Evolutionary conservation across 2,888 invertebrate species (phyloP), one percentile per base, ranked within the genome.

Genomic region (Physocephala rufipes): DNA sequence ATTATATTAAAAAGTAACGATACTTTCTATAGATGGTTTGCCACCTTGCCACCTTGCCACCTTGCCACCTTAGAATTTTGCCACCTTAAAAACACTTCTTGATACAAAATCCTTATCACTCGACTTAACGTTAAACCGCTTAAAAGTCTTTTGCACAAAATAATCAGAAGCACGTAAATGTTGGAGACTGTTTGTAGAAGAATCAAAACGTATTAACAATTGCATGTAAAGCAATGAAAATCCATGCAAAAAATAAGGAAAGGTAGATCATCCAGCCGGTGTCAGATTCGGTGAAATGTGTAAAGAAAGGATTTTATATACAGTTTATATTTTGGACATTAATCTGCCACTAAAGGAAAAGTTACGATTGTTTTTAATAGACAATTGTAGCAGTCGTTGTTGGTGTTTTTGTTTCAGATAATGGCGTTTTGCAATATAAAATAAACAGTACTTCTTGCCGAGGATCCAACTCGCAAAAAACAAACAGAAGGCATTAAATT

Each of bases 281-380:
- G 16, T 1, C 51, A 65, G 21, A 49, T 13, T n/a, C 26, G 24
- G 45, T 72, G 71, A 73, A 74, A 76, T 73, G 74, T 75, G 74
- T 72, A 71, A 74, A 74, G 71, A 76, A 77, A 77, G 76, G 75
- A 76, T 77, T 77, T 73, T 74, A 36, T 71, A 76, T 76, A 75
- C 74, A 74, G 76, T 76, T 77, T 76, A 77, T 77, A 76, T 77
- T 77, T 74, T 73, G 65, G 74, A 73, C 77, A 69, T 74, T 75
- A 75, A 77, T 75, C 76, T 62, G 19, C 72, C 71, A 72, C 75
- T 76, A 75, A 77, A 74, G 49, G 63, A 71, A 71, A 66, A 59
- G 61, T 68, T 68, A 68, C 19, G 9, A 19, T 28, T 4, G n/a
- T 24, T 36, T n/a, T n/a, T 15, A 51, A 16, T 9, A 65, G 51